Conservation (phyloP, 2,113 vertebrate species). For the Dicentrarchus labrax region DNA sequence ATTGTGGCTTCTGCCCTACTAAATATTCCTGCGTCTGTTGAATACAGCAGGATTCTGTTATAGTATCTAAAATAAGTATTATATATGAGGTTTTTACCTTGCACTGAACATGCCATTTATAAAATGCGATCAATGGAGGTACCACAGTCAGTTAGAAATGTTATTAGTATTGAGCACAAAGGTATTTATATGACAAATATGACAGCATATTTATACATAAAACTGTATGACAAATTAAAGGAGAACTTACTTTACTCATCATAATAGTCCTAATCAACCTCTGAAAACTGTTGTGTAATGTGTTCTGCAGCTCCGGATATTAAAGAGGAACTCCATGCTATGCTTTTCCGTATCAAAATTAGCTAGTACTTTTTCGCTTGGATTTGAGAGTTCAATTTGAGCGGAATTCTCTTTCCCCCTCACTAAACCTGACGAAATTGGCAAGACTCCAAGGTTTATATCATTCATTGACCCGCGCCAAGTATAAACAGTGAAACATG, state of each 20-base stretch:
- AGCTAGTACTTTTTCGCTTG: neutral
- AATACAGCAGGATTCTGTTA: neutral
- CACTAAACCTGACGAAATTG: neutral
- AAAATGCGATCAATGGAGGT: neutral
- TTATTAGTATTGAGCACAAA: neutral
- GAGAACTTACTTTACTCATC: neutral
- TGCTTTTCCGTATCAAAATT: neutral
- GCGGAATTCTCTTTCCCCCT: neutral
- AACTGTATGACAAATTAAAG: neutral
- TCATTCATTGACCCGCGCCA: no score
- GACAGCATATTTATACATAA: no score
- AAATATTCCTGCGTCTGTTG: neutral
- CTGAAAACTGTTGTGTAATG: neutral
- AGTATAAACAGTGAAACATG: no score
- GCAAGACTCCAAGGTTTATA: neutral
- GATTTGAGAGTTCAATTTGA: neutral
- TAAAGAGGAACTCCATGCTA: no score
- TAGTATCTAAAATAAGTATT: neutral
- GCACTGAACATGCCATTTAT: neutral
- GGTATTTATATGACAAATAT: neutral
- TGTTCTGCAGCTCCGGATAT: no score
- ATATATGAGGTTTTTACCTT: neutral
- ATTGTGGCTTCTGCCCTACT: neutral
- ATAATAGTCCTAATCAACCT: neutral
- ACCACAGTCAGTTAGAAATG: neutral